A percentile compares a stretch with the other conserved stretches of the same genome.
phyloP scores from a whole-genome alignment of 2,888 invertebrate species.

The Nudaria mundana region DNA sequence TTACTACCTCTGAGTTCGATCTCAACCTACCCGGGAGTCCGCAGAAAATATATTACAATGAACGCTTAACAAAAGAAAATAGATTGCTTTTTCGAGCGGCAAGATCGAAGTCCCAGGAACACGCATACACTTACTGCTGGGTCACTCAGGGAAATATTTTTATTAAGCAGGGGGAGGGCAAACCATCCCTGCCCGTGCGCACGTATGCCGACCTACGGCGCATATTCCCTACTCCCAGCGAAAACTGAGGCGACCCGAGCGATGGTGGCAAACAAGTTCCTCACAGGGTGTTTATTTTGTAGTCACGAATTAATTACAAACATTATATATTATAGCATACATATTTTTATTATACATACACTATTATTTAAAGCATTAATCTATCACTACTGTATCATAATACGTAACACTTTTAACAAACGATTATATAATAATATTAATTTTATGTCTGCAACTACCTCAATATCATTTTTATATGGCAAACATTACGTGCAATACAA shows the following conservation, averaged over 20 bases:
- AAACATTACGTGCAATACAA: too few relatives aligned
- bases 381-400: too few relatives aligned
- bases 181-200: constrained; percentile 1
- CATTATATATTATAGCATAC: too few relatives aligned
- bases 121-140: constrained; percentile 18
- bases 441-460: too few relatives aligned
- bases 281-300: too few relatives aligned
- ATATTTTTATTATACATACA: too few relatives aligned
- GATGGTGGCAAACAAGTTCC: too few relatives aligned
- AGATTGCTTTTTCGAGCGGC: constrained; percentile 23
- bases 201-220: neutral
- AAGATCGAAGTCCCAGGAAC: constrained; percentile 5
- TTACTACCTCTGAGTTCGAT: constrained; percentile 17
- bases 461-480: too few relatives aligned
- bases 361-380: too few relatives aligned
- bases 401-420: too few relatives aligned
- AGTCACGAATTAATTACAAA: too few relatives aligned
- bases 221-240: neutral
- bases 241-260: neutral
- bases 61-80: constrained; percentile 21
- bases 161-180: constrained; percentile 17
- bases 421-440: too few relatives aligned
- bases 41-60: constrained; percentile 13
- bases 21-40: constrained; percentile 9
- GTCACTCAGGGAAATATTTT: constrained; percentile 13